These are phyloP conservation scores for Anas platyrhynchos DNA, from an alignment of 2,113 vertebrate genomes.

Conservation along the genomic window DNA sequence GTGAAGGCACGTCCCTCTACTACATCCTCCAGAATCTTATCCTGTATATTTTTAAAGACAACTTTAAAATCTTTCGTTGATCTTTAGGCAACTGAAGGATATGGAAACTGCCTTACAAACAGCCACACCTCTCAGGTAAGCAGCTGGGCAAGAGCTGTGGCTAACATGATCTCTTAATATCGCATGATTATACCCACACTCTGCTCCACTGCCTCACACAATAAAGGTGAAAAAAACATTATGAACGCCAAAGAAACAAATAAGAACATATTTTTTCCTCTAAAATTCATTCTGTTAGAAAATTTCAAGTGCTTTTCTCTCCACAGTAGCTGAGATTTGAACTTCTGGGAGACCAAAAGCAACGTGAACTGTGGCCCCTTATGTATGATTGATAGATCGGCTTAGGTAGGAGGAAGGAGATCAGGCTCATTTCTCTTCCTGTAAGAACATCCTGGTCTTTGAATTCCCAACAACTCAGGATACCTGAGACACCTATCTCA, in stretches of 20 bases:
- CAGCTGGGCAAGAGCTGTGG: background rate
- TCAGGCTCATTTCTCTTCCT: background rate
- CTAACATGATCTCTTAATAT: background rate
- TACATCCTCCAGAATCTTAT: background rate
- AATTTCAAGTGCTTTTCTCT: background rate
- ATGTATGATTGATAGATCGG: background rate
- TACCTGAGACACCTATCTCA: background rate
- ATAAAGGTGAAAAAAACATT: background rate
- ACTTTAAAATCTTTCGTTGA: background rate
- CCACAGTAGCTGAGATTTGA: background rate
- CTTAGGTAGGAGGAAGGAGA: background rate
- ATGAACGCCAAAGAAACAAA: background rate
- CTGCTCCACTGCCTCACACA: background rate
- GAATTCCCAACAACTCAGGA: background rate
- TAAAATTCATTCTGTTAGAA: background rate
- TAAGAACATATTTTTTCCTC: background rate
- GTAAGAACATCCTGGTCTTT: background rate
- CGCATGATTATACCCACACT: fast-evolving
- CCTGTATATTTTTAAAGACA: background rate
- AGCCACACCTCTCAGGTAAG: background rate
- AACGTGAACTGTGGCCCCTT: background rate
- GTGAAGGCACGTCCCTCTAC: background rate
- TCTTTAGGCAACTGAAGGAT: background rate
- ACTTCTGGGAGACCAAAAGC: background rate
- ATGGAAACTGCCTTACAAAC: background rate